Evolutionary conservation across 2,888 invertebrate species (phyloP), one percentile per base, ranked within the genome.

Genomic region (Herminia tarsipennalis): DNA sequence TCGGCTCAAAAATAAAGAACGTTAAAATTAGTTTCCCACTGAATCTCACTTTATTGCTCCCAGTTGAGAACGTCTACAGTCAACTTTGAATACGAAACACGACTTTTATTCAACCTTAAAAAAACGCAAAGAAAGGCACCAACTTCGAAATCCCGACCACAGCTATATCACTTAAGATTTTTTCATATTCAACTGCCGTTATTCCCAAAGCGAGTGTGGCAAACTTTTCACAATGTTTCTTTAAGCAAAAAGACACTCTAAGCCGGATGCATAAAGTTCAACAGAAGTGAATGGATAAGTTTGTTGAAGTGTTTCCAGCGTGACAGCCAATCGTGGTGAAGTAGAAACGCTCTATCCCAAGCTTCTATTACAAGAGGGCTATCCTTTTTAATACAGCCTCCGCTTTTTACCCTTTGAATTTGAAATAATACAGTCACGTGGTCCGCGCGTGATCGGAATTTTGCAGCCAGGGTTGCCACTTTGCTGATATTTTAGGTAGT

Each of bases 381-480:
- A 80, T 83, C 75, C 71, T 80, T 84, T 82, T 81, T 85, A 82
- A 85, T 83, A 81, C 72, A 67, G 68, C 60, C 71, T 60, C 64
- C 66, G 73, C 71, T 78, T 85, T 82, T 81, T 81, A 81, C 81
- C 81, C 81, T 87, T 86, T 86, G 88, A 86, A 84, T 88, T 82
- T 83, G 82, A 81, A 86, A 85, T 87, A 84, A 86, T 77, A 78
- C 73, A 70, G 78, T 83, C 83, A 86, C 81, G 84, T 75, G 74
- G 73, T 58, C 24, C 33, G 66, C 40, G 64, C 86, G 87, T 86
- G 88, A 66, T 61, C 52, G 24, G 86, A 84, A 85, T 86, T 44
- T 38, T 25, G 40, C 2, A 12, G 42, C 29, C 33, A 63, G 60
- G 57, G 65, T 33, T 56, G 47, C 3, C 24, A 34, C 34, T 41